phyloP scores from a whole-genome alignment of 2,888 invertebrate species.

The Cyclophora punctaria region DNA sequence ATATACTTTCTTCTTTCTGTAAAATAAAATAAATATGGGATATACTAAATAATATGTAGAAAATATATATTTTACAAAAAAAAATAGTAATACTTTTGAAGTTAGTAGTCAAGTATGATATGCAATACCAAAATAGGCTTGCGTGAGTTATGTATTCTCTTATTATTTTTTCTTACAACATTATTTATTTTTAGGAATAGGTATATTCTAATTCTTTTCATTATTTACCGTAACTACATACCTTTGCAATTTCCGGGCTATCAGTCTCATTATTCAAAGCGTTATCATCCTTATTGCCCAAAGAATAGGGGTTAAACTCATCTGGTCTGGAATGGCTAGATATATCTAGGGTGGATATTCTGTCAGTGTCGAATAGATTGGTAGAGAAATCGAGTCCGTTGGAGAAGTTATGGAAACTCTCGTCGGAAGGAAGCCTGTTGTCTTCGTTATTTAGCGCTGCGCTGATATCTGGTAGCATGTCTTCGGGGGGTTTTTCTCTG shows the following conservation, averaged over 20 bases:
- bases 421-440: constrained; percentile 45
- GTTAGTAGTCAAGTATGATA: neutral
- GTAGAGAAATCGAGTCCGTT: constrained; percentile 47
- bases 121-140: neutral
- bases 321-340: constrained; percentile 42
- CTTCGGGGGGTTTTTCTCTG: constrained; percentile 9
- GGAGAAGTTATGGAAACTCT: constrained; percentile 50
- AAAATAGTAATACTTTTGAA: neutral
- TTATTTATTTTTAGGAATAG: constrained; percentile 15
- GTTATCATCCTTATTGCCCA: constrained; percentile 29
- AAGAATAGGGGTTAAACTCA: constrained; percentile 35
- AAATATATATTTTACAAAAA: neutral
- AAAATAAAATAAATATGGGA: constrained; percentile 7
- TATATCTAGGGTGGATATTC: constrained; percentile 44
- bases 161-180: constrained; percentile 4
- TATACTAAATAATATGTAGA: neutral
- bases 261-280: constrained; percentile 19
- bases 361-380: constrained; percentile 47
- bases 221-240: too few relatives aligned
- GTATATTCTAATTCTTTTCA: constrained; percentile 6
- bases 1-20: constrained; percentile 17
- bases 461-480: constrained; percentile 14
- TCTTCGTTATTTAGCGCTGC: constrained; percentile 31
- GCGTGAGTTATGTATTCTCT: constrained; percentile 11
- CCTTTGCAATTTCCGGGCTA: too few relatives aligned